Base-by-base conservation (phyloP, 2,797 vertebrate species). In the Numenius phaeopus region DNA sequence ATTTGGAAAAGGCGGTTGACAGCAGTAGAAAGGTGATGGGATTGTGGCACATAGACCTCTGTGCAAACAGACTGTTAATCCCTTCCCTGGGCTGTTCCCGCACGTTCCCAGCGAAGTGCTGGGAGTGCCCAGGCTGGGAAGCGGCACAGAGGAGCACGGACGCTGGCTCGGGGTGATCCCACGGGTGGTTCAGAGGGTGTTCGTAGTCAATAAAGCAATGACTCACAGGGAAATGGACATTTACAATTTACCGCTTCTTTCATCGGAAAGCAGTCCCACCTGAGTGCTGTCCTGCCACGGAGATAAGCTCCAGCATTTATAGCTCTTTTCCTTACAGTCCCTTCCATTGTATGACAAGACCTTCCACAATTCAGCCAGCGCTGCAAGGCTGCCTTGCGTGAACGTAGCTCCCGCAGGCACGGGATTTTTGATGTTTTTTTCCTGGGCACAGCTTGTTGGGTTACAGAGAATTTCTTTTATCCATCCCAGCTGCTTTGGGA, bases 21-120 rank as follows among this genome's bases (percentile, higher is more conserved):
- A 20, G 1, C 1, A 19, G 27, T 2, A 12, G 49, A 12, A 58
- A 3, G 22, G 5, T 24, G 9, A 3, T 1, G 24, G 54, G 30
- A 1, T 3, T n/a, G 34, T 44, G 40, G 54, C 21, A 4, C 6
- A 1, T 2, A 21, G 23, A 15, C 40, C 37, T 32, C 55, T 26
- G 27, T 37, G 34, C 44, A 55, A 11, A 30, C 27, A 30, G 40
- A 8, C 55, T 64, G 11, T 6, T 11, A 8, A 55, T 6, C 18
- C 34, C 57, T 65, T 24, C 34, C 24, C 9, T 5, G 54, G 8
- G 55, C 49, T 12, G 16, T 11, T 52, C 40, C 66, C 14, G 50
- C 40, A 10, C 1, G 1, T n/a, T 39, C 58, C 39, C 20, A 5
- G 80, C 4, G 2, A 5, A 7, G 27, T 1, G 1, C 5, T 17